These are phyloP conservation scores for Clupea harengus DNA, from an alignment of 2,113 vertebrate genomes.

Conservation along the genomic window DNA sequence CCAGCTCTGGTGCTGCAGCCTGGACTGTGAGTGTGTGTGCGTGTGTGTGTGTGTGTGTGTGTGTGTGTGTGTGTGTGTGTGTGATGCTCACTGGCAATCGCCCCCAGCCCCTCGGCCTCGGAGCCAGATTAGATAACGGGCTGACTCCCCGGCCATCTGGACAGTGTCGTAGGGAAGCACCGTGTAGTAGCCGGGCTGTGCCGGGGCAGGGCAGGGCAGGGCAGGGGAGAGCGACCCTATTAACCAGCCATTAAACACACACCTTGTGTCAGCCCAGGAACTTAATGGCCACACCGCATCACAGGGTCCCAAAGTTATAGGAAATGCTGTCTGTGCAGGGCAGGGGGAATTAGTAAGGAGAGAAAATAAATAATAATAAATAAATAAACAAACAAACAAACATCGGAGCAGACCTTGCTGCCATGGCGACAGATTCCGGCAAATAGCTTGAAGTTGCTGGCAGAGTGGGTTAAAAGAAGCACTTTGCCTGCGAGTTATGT, in stretches of 20 bases:
- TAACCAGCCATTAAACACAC: neutral
- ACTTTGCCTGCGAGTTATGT: slow-evolving; percentile 32
- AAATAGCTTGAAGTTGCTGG: neutral
- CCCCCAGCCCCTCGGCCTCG: neutral
- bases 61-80: slow-evolving; percentile 17
- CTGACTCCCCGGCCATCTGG: slow-evolving; percentile 58
- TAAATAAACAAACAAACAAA: too few species aligned
- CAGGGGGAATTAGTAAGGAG: too few species aligned
- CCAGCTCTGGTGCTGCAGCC: slow-evolving; percentile 33
- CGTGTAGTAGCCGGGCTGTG: slow-evolving; percentile 5
- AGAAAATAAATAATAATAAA: too few species aligned
- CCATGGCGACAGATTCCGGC: neutral
- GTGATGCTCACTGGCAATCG: neutral
- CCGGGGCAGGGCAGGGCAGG: neutral
- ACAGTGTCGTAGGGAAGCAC: slow-evolving; percentile 39
- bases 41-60: neutral
- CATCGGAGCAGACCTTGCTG: neutral
- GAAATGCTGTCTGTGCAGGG: too few species aligned
- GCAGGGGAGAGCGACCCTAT: slow-evolving; percentile 5
- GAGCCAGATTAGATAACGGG: slow-evolving; percentile 40
- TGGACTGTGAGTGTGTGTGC: neutral
- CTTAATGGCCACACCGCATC: neutral
- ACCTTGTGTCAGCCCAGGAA: neutral
- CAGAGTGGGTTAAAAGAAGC: neutral
- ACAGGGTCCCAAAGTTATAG: too few species aligned